Evolutionary conservation across 1,140 invertebrate genomes (phyloP).

Genomic region (Hestina assimilis): DNA sequence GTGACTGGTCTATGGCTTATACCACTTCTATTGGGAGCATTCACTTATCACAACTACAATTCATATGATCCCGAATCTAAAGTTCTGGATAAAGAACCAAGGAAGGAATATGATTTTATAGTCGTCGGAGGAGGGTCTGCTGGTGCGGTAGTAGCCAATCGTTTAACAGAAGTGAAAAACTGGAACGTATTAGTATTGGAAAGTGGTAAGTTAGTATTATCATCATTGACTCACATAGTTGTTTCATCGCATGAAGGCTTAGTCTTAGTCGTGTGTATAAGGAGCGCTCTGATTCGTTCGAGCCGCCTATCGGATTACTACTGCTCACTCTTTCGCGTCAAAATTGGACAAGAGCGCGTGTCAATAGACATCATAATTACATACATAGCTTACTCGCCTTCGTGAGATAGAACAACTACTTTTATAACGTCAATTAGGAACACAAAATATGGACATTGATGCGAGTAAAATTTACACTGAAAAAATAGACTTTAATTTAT

Average conservation of each 20-base stretch:
- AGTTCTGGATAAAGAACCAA: constrained; percentile 68
- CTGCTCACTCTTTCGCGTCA: too few species aligned
- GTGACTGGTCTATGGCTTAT: constrained; percentile 90
- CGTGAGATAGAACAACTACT: too few species aligned
- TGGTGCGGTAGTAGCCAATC: constrained; percentile 94
- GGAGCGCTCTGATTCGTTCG: too few species aligned
- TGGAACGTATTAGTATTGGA: constrained; percentile 94
- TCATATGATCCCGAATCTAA: constrained; percentile 88
- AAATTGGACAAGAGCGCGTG: too few species aligned
- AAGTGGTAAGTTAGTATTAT: constrained; percentile 76
- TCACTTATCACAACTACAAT: constrained; percentile 90
- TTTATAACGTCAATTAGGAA: too few species aligned
- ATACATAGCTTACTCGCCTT: too few species aligned
- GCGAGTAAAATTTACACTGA: too few species aligned
- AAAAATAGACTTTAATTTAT: too few species aligned
- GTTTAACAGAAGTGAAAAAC: constrained; percentile 88
- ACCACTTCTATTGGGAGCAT: constrained; percentile 87
- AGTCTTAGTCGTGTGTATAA: too few species aligned
- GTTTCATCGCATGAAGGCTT: neutral
- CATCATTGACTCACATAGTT: neutral
- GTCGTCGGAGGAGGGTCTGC: constrained; percentile 95
- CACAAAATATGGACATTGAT: too few species aligned
- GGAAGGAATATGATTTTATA: constrained; percentile 90
- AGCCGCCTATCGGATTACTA: too few species aligned
- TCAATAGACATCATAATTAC: too few species aligned